phyloP scores from a whole-genome alignment of 64 coral and sea anemone species.

The Stichodactyla mertensii region DNA sequence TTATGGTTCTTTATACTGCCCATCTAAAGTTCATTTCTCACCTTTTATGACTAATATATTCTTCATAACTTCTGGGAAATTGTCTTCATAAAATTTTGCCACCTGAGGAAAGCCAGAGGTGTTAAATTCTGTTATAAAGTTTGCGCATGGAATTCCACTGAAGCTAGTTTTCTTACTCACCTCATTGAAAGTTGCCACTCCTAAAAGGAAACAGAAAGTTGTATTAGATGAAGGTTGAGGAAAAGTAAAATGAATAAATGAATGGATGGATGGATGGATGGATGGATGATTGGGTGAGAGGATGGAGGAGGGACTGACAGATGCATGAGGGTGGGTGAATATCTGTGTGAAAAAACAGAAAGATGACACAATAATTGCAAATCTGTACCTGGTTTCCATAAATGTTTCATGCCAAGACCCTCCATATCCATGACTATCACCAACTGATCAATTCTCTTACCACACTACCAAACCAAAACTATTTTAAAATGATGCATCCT shows the following conservation, averaged over 20 bases:
- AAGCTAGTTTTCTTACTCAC: slow-evolving; percentile 29
- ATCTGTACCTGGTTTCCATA: slow-evolving; percentile 79
- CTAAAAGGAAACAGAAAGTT: slow-evolving; percentile 32
- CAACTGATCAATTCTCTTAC: slow-evolving; percentile 56
- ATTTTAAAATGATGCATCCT: neutral
- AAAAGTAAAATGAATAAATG: neutral
- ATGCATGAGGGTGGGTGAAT: too few relatives aligned
- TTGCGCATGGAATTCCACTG: neutral
- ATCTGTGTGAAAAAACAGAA: neutral
- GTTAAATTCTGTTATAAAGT: neutral
- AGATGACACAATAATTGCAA: neutral
- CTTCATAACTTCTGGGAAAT: slow-evolving; percentile 84
- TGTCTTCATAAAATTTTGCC: slow-evolving; percentile 80
- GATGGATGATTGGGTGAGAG: too few relatives aligned
- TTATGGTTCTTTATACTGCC: too few relatives aligned
- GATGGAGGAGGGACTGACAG: neutral
- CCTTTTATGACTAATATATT: slow-evolving; percentile 71
- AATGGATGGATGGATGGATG: neutral
- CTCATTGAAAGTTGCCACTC: slow-evolving; percentile 67
- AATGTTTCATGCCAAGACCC: slow-evolving; percentile 78
- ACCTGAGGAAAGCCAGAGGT: slow-evolving; percentile 16
- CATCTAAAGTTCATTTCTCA: neutral
- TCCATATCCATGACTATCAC: slow-evolving; percentile 88
- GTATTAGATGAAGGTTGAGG: neutral
- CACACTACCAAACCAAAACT: slow-evolving; percentile 28